Base-by-base conservation (phyloP, 2,113 vertebrate species). In the Rafetus swinhoei region DNA sequence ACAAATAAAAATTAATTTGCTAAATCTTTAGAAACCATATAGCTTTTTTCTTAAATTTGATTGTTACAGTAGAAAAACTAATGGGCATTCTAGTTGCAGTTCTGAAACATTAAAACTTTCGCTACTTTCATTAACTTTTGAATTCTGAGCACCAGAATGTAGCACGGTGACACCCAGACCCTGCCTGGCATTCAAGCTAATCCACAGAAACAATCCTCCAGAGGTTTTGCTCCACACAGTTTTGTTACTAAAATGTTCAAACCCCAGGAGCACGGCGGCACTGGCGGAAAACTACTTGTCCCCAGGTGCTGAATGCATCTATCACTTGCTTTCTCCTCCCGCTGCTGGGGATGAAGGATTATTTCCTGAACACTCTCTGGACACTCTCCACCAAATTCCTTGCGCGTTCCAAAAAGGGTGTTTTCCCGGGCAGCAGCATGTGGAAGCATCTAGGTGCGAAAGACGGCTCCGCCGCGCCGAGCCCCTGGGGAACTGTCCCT, bases 31-130 rank as follows among this genome's bases (percentile, higher is more conserved):
- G 55, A 81, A 95, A 79, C 52, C 35, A 6, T 55, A 2, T 25
- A 3, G 62, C 7, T 90, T 94, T 74, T 82, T 55, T 39, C 50
- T 74, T 2, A 95, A 93, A 93, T 96, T 95, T 11, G 29, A 84
- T 82, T 69, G 57, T 1, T 86, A 55, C 27, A 32, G 6, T 85
- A 55, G 82, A 1, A 18, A 86, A 82, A 53, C 0, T 15, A 91
- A 62, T 24, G 82, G 62, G 82, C 87, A 95, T 4, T 82, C 88
- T 4, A 94, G 86, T 88, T 32, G 39, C 85, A 18, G 13, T 16
- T 55, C 54, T 52, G 11, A 6, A 3, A 5, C 39, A 76, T 74
- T 10, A 57, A 21, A 89, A 50, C 24, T 2, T 88, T 90, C 76
- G 53, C 39, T 14, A 79, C 62, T 74, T 88, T 65, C 55, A 59